Evolutionary conservation across 92 coral and sea anemone genomes (phyloP), one percentile per base, ranked within the genome.

Genomic region (Meandrina meandrites): DNA sequence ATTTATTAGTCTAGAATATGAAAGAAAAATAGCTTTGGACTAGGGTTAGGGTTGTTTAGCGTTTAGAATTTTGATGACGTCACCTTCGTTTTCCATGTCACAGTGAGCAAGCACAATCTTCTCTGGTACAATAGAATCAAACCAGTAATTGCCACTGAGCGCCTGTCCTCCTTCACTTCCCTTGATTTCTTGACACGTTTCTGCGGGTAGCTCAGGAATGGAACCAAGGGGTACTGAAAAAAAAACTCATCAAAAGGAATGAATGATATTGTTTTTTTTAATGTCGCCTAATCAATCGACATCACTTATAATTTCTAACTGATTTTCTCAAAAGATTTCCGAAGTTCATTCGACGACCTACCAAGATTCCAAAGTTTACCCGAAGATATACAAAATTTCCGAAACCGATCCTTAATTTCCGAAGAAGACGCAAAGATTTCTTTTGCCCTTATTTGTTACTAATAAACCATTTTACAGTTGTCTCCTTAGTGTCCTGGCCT

Each of bases 201-300:
- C 37, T 17, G 86, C 86, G 24, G 86, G 86, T 13, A 83, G 79
- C 35, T 53, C 79, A 50, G 79, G 79, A 32, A 72, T 71, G n/a
- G 86, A 83, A 54, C 86, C 86, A 11, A 83, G 86, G 35, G 80
- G 71, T 13, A 83, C 86, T 83, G 79, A 1, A 19, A 57, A 32
- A 68, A 0, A 3, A 14, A 14, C 18, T 28, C n/a, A n/a, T n/a
- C n/a, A n/a, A n/a, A n/a, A n/a, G n/a, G n/a, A n/a, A n/a, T n/a
- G n/a, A n/a, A n/a, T n/a, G n/a, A n/a, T n/a, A n/a, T n/a, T n/a
- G n/a, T n/a, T n/a, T n/a, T n/a, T n/a, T n/a, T n/a, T n/a, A n/a
- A n/a, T n/a, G n/a, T n/a, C n/a, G n/a, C n/a, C n/a, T n/a, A n/a
- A 24, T n/a, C n/a, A n/a, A n/a, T n/a, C n/a, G n/a, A n/a, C n/a